Evolutionary conservation across 1,140 invertebrate genomes (phyloP), one percentile per base, ranked within the genome.

Genomic region (Danaus plexippus): DNA sequence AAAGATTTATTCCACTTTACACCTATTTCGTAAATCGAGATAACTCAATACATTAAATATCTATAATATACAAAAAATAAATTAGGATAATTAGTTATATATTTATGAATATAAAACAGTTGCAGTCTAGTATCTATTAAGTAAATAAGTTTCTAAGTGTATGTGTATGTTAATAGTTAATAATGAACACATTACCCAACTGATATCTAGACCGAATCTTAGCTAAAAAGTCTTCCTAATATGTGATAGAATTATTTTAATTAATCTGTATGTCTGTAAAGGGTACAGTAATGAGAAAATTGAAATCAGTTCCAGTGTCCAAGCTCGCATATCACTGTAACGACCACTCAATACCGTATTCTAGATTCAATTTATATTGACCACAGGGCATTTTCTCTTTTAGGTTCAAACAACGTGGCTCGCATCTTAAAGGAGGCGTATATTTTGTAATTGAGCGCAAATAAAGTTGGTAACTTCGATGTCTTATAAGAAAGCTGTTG

Each of bases 301-400:
- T 57, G 59, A 66, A 64, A 62, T 67, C 52, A 58, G 62, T 66
- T 66, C 54, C 60, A 74, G 61, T 71, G 61, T 63, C 66, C 60
- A 61, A 61, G 51, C 59, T 64, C 71, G 77, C 75, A 78, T 74
- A 77, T 80, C 75, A 79, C 69, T 58, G 62, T 81, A 79, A 81
- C 71, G 73, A 79, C 76, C 70, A 63, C 69, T 79, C 71, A 75
- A 75, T 76, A 71, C 70, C 49, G 71, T 71, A 75, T 77, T 73
- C 69, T 81, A 65, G 67, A 76, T 74, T 77, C 71, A 80, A 82
- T 80, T 80, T 82, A 80, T 77, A 73, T 66, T 79, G 73, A 76
- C 78, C 71, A 78, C 73, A 75, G 72, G 71, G 72, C 75, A 79
- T 77, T 75, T 67, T 77, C 75, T 71, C 64, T 68, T 66, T 62